Percentiles rank a stretch among this genome's conserved stretches.
These are phyloP conservation scores for Schizothorax lantsangensis DNA, from an alignment of 2,797 vertebrate species.

Conservation along the genomic window DNA sequence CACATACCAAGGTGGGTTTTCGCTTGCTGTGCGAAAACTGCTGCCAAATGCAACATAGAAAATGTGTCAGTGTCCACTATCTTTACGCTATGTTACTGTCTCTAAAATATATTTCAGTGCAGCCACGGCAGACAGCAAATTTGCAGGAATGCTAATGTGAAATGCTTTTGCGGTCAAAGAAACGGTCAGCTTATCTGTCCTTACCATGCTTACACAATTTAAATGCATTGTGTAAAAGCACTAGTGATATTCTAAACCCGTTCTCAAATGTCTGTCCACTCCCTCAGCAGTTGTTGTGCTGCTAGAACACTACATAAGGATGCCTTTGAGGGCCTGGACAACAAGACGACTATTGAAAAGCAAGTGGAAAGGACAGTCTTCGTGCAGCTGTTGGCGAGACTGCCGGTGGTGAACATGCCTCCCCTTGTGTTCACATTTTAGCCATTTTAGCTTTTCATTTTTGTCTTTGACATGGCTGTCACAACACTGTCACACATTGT, in stretches of 20 bases:
- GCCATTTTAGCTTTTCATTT: conserved; percentile 46
- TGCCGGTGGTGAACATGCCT: conserved; percentile 62
- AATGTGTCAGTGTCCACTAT: conserved; percentile 7
- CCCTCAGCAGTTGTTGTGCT: conserved; percentile 50
- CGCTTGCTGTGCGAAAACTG: neutral
- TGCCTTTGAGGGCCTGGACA: conserved; percentile 62
- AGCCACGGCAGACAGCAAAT: conserved; percentile 9
- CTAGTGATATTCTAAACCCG: conserved; percentile 45
- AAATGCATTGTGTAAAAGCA: conserved; percentile 14
- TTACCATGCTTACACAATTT: conserved; percentile 26
- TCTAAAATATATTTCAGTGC: neutral
- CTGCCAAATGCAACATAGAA: neutral
- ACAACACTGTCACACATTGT: conserved; percentile 49
- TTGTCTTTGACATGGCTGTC: conserved; percentile 31
- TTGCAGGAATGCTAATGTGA: conserved; percentile 33
- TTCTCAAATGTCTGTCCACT: conserved; percentile 43
- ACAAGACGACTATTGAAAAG: conserved; percentile 65
- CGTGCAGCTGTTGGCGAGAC: conserved; percentile 58
- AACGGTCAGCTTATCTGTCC: conserved; percentile 8
- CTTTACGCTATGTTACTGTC: conserved; percentile 1
- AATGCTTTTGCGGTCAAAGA: conserved; percentile 31
- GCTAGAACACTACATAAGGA: conserved; percentile 64
- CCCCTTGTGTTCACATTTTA: conserved; percentile 53
- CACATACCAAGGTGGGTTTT: neutral
- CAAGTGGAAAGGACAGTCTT: conserved; percentile 60